Conservation (phyloP, 2,113 vertebrate species). For the Syngnathoides biaculeatus region DNA sequence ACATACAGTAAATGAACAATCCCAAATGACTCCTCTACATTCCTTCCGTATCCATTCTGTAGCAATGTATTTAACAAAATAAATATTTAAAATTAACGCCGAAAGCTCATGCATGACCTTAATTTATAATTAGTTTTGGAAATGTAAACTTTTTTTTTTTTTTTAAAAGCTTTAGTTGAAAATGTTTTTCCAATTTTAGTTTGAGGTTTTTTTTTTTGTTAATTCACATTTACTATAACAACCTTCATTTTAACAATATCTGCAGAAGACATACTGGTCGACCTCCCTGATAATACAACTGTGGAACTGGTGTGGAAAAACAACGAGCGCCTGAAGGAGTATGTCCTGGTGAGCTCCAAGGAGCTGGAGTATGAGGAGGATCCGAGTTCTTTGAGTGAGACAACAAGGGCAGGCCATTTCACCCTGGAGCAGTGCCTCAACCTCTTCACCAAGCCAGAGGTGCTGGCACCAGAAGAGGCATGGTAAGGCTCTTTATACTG, state of each 20-base stretch:
- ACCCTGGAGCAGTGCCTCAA: slow-evolving; percentile 97
- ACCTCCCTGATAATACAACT: slow-evolving; percentile 82
- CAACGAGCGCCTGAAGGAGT: slow-evolving; percentile 91
- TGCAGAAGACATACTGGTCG: slow-evolving; percentile 78
- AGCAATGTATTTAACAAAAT: no score
- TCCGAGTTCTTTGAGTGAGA: slow-evolving; percentile 86
- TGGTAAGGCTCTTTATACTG: slow-evolving; percentile 76
- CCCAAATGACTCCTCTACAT: no score
- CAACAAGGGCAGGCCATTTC: slow-evolving; percentile 91
- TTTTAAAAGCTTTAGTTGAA: no score
- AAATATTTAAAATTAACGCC: no score
- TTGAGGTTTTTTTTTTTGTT: no score
- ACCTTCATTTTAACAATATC: background rate
- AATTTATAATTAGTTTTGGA: no score
- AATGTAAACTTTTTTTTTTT: no score
- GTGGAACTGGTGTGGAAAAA: slow-evolving; percentile 96
- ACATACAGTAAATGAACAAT: no score
- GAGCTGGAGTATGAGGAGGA: slow-evolving; percentile 94
- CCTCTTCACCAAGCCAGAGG: slow-evolving; percentile 96
- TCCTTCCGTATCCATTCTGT: no score
- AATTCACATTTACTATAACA: no score
- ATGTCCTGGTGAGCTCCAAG: slow-evolving; percentile 92
- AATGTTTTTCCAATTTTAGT: no score
- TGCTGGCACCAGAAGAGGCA: slow-evolving; percentile 94
- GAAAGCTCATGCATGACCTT: no score